Percentiles rank a stretch among this genome's conserved stretches.
Evolutionary conservation across 1,140 invertebrate genomes (phyloP).

Genomic region (Brachionus sp.): DNA sequence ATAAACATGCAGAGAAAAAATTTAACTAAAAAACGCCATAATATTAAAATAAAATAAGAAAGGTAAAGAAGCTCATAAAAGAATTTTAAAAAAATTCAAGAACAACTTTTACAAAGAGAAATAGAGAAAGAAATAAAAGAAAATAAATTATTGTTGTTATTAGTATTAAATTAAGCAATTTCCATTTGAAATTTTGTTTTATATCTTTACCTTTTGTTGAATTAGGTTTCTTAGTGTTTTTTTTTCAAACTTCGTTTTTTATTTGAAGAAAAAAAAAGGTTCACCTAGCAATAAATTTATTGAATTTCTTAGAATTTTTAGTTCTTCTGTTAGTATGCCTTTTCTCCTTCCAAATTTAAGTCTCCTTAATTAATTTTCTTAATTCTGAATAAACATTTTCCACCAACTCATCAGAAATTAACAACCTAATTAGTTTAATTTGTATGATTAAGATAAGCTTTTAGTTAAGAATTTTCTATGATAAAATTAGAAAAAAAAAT

Average conservation of each 20-base stretch:
- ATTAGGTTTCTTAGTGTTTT: neutral
- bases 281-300: neutral
- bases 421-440: neutral
- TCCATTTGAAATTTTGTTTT: neutral
- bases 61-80: neutral
- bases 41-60: slow-evolving; percentile 10
- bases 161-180: slow-evolving; percentile 31
- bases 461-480: neutral
- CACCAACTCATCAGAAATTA: neutral
- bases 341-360: neutral
- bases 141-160: slow-evolving; percentile 13
- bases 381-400: neutral
- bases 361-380: neutral
- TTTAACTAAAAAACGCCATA: neutral
- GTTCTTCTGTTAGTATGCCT: neutral
- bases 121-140: neutral
- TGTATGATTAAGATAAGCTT: neutral
- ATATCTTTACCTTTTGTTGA: slow-evolving; percentile 1
- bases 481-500: neutral
- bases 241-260: neutral
- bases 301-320: neutral
- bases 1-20: neutral
- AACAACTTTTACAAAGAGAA: neutral
- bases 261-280: neutral
- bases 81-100: neutral